Conservation (phyloP, 2,797 vertebrate species). For the Phyllotis vaccarum region DNA sequence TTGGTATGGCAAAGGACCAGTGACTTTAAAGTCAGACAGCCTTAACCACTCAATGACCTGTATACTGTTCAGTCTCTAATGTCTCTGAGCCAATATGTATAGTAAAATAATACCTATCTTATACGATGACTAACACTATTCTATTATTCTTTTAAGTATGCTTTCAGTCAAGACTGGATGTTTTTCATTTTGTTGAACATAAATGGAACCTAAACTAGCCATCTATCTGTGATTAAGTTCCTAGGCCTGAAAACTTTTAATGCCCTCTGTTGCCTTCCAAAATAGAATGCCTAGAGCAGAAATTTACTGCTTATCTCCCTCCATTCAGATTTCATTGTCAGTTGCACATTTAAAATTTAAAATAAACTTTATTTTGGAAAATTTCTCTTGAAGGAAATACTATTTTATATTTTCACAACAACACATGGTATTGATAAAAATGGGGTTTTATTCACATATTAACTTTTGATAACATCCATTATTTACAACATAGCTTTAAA, state of each 20-base stretch:
- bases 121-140: neutral
- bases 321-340: constrained; percentile 39
- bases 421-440: neutral
- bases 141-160: neutral
- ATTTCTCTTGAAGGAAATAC: constrained; percentile 51
- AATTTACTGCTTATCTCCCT: constrained; percentile 15
- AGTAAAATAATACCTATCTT: neutral
- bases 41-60: neutral
- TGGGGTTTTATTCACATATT: constrained; percentile 5
- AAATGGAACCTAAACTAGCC: neutral
- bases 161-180: neutral
- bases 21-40: constrained; percentile 32
- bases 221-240: constrained; percentile 31
- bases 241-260: constrained; percentile 39
- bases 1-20: neutral
- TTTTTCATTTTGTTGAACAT: constrained; percentile 31
- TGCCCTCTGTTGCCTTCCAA: neutral
- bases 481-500: constrained; percentile 19
- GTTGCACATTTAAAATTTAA: constrained; percentile 13
- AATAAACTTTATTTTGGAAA: constrained; percentile 21
- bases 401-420: neutral
- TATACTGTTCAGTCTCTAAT: neutral
- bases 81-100: neutral
- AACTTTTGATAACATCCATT: neutral
- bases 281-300: neutral